Conservation (phyloP, 1,140 invertebrate species). For the Ceratitis capitata region DNA sequence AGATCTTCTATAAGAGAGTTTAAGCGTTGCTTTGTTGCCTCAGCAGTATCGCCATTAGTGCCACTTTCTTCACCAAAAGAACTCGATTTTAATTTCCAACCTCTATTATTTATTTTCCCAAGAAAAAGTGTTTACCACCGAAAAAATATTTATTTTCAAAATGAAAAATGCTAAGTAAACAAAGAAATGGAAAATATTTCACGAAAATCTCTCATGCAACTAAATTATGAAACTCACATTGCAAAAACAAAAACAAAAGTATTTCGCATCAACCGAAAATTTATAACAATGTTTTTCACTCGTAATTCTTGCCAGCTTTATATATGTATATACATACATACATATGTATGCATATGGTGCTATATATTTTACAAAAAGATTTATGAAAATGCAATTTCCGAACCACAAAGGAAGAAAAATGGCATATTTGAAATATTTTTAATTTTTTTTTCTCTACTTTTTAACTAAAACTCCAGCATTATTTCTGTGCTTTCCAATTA, state of each 20-base stretch:
- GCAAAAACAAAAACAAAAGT: neutral
- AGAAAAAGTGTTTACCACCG: neutral
- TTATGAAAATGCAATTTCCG: slow-evolving; percentile 5
- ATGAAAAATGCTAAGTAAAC: neutral
- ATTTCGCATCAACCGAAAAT: neutral
- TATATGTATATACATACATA: too few species aligned
- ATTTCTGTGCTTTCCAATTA: neutral
- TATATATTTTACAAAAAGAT: slow-evolving; percentile 22
- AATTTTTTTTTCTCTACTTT: too few species aligned
- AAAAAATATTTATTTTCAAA: neutral
- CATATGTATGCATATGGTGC: neutral
- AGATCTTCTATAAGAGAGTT: too few species aligned
- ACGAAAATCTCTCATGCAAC: neutral
- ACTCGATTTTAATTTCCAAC: too few species aligned
- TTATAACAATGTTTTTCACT: slow-evolving; percentile 9
- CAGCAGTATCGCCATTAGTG: too few species aligned
- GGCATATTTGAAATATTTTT: neutral
- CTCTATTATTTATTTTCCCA: too few species aligned
- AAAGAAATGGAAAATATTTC: neutral
- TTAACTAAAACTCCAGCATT: neutral
- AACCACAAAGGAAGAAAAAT: slow-evolving; percentile 3
- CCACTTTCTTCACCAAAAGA: too few species aligned
- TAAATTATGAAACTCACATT: neutral
- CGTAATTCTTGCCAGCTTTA: neutral
- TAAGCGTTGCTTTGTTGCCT: too few species aligned